phyloP scores from a whole-genome alignment of 2,888 invertebrate species.

The Coenonympha arcania region DNA sequence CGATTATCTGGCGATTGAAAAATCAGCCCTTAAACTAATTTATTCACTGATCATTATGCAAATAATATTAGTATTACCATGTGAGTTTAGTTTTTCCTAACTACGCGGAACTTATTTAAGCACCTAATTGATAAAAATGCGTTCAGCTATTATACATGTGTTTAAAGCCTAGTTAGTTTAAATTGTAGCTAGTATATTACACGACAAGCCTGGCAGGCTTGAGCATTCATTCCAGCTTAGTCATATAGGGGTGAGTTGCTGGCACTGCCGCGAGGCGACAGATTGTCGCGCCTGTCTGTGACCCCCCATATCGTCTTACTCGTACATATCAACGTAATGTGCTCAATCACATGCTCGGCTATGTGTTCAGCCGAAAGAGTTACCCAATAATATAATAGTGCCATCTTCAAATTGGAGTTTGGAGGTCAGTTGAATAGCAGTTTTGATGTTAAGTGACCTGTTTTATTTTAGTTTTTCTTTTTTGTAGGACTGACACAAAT shows the following conservation, averaged over 20 bases:
- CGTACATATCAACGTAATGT: slow-evolving; percentile 24
- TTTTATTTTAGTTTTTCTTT: too few relatives aligned
- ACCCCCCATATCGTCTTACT: slow-evolving; percentile 26
- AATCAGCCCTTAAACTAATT: too few relatives aligned
- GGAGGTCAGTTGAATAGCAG: neutral
- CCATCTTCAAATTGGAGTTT: neutral
- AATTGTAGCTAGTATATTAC: slow-evolving; percentile 7
- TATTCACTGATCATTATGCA: too few relatives aligned
- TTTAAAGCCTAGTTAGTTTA: neutral
- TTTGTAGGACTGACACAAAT: too few relatives aligned
- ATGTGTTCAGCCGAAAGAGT: neutral
- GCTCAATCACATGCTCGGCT: slow-evolving; percentile 18
- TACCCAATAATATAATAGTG: neutral
- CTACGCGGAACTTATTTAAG: too few relatives aligned
- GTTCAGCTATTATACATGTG: neutral
- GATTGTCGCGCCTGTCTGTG: slow-evolving; percentile 47
- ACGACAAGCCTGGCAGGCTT: slow-evolving; percentile 11
- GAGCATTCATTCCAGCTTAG: slow-evolving; percentile 25
- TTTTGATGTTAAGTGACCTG: too few relatives aligned
- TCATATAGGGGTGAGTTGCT: slow-evolving; percentile 32
- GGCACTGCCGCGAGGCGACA: slow-evolving; percentile 58
- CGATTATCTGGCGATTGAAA: too few relatives aligned
- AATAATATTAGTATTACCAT: too few relatives aligned
- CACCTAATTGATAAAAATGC: too few relatives aligned
- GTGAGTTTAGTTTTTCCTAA: too few relatives aligned